These are phyloP conservation scores for Apis dorsata DNA, from an alignment of 1,140 invertebrate genomes.

Conservation along the genomic window DNA sequence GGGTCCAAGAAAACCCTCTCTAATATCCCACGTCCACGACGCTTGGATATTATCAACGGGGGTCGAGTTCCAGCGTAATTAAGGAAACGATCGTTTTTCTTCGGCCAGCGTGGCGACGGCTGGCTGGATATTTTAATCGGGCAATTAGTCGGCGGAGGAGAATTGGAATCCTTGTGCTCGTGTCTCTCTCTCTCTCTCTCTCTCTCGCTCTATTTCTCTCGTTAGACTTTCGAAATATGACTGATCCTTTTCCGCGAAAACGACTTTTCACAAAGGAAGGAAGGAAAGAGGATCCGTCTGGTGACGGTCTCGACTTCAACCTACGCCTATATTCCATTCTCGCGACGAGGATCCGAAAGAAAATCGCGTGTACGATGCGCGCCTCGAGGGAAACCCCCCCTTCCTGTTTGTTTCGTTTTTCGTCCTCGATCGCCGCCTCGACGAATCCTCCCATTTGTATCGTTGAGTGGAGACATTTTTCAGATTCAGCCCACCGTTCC, in stretches of 20 bases:
- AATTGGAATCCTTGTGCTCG: neutral
- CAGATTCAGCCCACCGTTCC: constrained; percentile 51
- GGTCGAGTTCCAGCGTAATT: constrained; percentile 12
- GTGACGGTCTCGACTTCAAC: no score
- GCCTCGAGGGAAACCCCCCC: constrained; percentile 28
- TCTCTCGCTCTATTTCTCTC: neutral
- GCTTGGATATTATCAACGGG: neutral
- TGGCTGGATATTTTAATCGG: constrained; percentile 42
- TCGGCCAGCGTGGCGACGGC: neutral
- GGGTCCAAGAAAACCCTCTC: neutral
- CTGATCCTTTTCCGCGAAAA: constrained; percentile 19
- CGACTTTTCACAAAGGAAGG: neutral
- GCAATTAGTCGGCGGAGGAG: constrained; percentile 23
- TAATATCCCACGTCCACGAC: neutral
- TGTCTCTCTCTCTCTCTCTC: no score
- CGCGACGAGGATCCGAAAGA: neutral
- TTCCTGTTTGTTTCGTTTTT: constrained; percentile 64
- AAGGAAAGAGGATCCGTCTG: no score
- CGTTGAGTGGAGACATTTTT: constrained; percentile 70
- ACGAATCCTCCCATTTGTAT: constrained; percentile 71
- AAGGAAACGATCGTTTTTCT: constrained; percentile 45
- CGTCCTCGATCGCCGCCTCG: constrained; percentile 56
- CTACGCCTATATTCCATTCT: neutral
- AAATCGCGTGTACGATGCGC: neutral
- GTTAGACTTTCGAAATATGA: constrained; percentile 43